Percentiles rank a stretch among this genome's conserved stretches.
Evolutionary conservation across 64 coral and sea anemone species (phyloP).

Genomic region (Stichodactyla helianthus): DNA sequence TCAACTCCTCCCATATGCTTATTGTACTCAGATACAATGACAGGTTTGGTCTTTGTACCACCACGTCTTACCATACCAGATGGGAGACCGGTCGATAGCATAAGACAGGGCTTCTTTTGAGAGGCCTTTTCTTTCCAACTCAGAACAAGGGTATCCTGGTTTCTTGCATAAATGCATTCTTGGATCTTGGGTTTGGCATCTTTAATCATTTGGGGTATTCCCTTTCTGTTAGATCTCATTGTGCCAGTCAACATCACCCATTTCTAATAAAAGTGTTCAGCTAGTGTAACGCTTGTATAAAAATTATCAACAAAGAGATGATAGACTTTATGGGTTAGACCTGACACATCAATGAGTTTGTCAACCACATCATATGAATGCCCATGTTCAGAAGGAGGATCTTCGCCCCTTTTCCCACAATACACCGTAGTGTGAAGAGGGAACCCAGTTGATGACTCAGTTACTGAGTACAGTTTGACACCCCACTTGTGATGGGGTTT

Average conservation of each 20-base stretch:
- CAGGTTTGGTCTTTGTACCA: background rate
- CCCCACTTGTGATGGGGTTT: slow-evolving; percentile 58
- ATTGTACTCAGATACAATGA: slow-evolving; percentile 8
- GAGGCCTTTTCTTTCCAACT: slow-evolving; percentile 11
- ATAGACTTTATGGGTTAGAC: slow-evolving; percentile 26
- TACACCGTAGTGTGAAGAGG: slow-evolving; percentile 33
- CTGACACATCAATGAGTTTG: background rate
- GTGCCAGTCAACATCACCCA: slow-evolving; percentile 25
- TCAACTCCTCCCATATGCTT: slow-evolving; percentile 35
- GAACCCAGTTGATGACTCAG: slow-evolving; percentile 21
- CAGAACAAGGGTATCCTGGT: background rate
- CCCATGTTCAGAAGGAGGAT: slow-evolving; percentile 31
- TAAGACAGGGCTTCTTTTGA: slow-evolving; percentile 17
- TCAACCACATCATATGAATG: slow-evolving; percentile 37
- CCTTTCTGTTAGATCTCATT: slow-evolving; percentile 34
- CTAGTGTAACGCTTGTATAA: slow-evolving; percentile 26
- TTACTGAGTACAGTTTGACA: slow-evolving; percentile 36
- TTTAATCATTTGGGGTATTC: slow-evolving; percentile 33
- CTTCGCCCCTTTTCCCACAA: slow-evolving; percentile 25
- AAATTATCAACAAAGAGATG: slow-evolving; percentile 45
- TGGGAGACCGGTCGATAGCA: background rate
- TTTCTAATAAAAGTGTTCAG: slow-evolving; percentile 15
- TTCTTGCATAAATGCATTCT: slow-evolving; percentile 13
- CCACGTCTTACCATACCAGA: background rate
- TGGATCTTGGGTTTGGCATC: background rate